A percentile compares a stretch with the other conserved stretches of the same genome.
Evolutionary conservation across 1,140 invertebrate species (phyloP).

Genomic region (Pseudomyrmex gracilis): DNA sequence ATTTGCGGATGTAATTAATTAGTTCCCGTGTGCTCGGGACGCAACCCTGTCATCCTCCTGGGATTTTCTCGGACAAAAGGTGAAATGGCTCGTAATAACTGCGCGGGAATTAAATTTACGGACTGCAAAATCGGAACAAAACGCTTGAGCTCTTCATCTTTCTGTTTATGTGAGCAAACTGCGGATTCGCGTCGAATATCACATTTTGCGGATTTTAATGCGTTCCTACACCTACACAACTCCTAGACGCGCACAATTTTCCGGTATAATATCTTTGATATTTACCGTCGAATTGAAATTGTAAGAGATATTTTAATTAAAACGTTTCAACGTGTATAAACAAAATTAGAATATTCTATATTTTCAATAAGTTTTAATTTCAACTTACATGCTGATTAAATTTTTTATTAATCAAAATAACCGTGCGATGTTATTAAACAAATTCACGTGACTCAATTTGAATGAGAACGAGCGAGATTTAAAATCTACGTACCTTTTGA

Average conservation of each 20-base stretch:
- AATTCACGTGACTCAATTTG: background rate
- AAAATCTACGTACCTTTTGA: background rate
- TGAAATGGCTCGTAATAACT: slow-evolving; percentile 47
- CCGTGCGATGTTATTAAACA: no score
- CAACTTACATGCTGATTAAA: background rate
- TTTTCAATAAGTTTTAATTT: background rate
- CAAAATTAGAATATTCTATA: background rate
- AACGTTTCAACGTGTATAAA: background rate
- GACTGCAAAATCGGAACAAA: slow-evolving; percentile 20
- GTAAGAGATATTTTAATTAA: background rate
- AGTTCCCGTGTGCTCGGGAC: slow-evolving; percentile 18
- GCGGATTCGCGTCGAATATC: slow-evolving; percentile 2
- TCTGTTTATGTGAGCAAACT: slow-evolving; percentile 20
- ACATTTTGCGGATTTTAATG: background rate
- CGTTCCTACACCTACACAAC: slow-evolving; percentile 25
- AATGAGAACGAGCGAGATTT: slow-evolving; percentile 1
- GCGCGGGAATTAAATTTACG: slow-evolving; percentile 40
- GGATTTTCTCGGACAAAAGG: slow-evolving; percentile 29
- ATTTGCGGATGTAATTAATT: slow-evolving; percentile 37
- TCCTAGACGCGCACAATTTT: background rate
- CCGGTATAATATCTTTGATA: no score
- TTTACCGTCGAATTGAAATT: slow-evolving; percentile 23
- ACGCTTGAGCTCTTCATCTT: slow-evolving; percentile 11
- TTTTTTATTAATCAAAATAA: background rate
- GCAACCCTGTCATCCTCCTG: slow-evolving; percentile 6